Conservation (phyloP, 2,797 vertebrate genomes). For the Phrynocephalus forsythii region DNA sequence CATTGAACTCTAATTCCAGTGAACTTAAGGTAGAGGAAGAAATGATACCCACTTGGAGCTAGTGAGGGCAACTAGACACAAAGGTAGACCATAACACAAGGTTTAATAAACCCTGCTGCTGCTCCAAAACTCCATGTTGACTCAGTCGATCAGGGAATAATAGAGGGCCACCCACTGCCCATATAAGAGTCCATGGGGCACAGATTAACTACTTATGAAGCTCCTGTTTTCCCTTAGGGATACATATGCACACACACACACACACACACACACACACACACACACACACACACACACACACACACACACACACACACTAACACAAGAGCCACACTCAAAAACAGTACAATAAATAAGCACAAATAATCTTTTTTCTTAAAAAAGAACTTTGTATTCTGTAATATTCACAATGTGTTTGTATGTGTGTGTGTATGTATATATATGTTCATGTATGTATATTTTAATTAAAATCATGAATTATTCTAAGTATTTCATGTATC, state of each 20-base stretch:
- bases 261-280: neutral
- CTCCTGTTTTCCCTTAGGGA: neutral
- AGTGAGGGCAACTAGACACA: too few relatives aligned
- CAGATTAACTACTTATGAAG: neutral
- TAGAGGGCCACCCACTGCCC: too few relatives aligned
- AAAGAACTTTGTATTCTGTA: constrained; percentile 82
- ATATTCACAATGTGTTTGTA: constrained; percentile 77
- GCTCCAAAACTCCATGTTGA: too few relatives aligned
- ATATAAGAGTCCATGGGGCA: too few relatives aligned
- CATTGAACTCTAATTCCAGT: too few relatives aligned
- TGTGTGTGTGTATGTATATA: constrained; percentile 51
- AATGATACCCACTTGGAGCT: too few relatives aligned
- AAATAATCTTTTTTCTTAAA: constrained; percentile 72
- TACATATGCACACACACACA: neutral
- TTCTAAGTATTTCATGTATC: constrained; percentile 83
- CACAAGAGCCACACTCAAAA: neutral
- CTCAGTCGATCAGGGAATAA: too few relatives aligned
- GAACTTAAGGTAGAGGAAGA: too few relatives aligned
- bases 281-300: neutral
- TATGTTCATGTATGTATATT: constrained; percentile 42
- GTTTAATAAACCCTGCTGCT: too few relatives aligned
- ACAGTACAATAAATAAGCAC: constrained; percentile 69
- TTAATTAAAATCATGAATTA: constrained; percentile 82
- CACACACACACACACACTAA: neutral
- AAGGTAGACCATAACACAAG: too few relatives aligned